These are phyloP conservation scores for Habroteleia sp. DNA, from an alignment of 2,888 invertebrate genomes.

Conservation along the genomic window DNA sequence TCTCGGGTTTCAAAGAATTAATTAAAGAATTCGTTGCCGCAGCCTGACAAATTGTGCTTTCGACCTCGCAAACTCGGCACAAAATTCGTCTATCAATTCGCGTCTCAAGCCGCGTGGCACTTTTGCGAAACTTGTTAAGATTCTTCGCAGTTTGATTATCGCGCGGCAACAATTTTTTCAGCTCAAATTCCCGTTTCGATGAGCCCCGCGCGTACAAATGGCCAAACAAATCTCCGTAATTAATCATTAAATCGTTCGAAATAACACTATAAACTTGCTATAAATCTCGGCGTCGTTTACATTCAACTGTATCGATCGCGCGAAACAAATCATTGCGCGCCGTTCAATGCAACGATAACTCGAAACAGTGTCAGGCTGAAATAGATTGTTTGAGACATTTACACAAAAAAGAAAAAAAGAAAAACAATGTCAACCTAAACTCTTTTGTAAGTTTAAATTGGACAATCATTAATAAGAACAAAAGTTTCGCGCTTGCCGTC, in stretches of 20 bases:
- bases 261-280: conserved; percentile 10
- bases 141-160: too few species aligned
- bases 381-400: conserved; percentile 49
- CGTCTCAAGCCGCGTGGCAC: too few species aligned
- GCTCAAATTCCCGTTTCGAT: too few species aligned
- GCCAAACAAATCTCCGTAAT: not conserved
- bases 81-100: too few species aligned
- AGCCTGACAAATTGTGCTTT: too few species aligned
- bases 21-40: conserved; percentile 13
- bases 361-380: conserved; percentile 18
- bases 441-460: conserved; percentile 58
- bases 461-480: conserved; percentile 46
- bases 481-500: conserved; percentile 36
- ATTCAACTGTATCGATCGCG: conserved; percentile 33
- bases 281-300: conserved; percentile 14
- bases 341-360: conserved; percentile 39
- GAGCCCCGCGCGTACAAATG: too few species aligned
- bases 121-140: too few species aligned
- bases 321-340: conserved; percentile 40
- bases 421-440: conserved; percentile 51
- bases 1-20: conserved; percentile 26
- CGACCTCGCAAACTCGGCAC: too few species aligned
- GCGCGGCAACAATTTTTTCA: too few species aligned
- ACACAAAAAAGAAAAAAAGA: too few species aligned
- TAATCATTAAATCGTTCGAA: conserved; percentile 14